Conservation (phyloP, 2,888 invertebrate species). For the Xestia sexstrigata region DNA sequence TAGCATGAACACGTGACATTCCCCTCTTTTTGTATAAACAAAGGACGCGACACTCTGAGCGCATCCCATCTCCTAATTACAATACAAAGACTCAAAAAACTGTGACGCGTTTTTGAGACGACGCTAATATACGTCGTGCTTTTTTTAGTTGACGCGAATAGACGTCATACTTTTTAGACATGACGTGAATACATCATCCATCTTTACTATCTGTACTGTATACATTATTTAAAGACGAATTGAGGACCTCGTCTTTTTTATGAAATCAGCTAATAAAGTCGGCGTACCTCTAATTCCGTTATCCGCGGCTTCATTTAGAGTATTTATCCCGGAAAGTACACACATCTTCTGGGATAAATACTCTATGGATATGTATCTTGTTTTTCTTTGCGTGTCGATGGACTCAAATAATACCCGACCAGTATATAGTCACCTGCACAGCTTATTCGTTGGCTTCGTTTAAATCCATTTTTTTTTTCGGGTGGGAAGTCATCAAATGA, state of each 20-base stretch:
- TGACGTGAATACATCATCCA: not conserved
- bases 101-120: constrained; percentile 56
- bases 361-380: too few relatives aligned
- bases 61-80: constrained; percentile 71
- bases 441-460: too few relatives aligned
- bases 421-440: too few relatives aligned
- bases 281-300: not conserved
- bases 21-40: constrained; percentile 66
- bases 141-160: constrained; percentile 7
- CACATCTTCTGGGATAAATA: too few relatives aligned
- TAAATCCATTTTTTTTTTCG: too few relatives aligned
- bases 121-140: constrained; percentile 34
- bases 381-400: too few relatives aligned
- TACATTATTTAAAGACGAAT: not conserved
- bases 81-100: constrained; percentile 66
- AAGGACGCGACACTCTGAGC: constrained; percentile 59
- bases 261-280: not conserved
- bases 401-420: too few relatives aligned
- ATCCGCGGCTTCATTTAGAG: not conserved
- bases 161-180: constrained; percentile 1
- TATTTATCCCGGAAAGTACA: not conserved
- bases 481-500: too few relatives aligned
- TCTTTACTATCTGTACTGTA: not conserved
- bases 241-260: not conserved
- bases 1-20: constrained; percentile 66